These are phyloP conservation scores for Menura novaehollandiae DNA, from an alignment of 2,113 vertebrate genomes.

Conservation along the genomic window DNA sequence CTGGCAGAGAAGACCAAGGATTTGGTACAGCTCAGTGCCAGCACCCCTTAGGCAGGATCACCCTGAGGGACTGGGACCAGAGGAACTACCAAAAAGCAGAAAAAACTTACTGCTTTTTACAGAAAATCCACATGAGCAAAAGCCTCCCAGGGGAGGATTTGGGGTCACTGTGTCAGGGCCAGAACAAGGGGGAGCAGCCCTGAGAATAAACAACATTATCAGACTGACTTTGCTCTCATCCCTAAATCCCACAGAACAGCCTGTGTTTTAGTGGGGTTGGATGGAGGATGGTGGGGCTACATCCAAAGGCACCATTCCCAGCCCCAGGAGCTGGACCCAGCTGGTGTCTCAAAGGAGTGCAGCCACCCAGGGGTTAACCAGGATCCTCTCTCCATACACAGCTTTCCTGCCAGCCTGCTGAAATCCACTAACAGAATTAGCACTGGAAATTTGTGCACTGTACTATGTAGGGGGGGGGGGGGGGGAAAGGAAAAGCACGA, in stretches of 20 bases:
- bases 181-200: not conserved
- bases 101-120: not conserved
- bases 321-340: not conserved
- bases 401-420: conserved; percentile 16
- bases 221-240: not conserved
- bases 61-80: not conserved
- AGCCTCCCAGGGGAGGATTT: not conserved
- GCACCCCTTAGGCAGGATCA: not conserved
- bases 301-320: not conserved
- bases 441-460: conserved; percentile 34
- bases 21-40: not conserved
- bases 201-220: not conserved
- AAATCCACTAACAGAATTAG: conserved; percentile 45
- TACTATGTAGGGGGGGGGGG: not conserved
- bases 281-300: not conserved
- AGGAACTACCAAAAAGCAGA: not conserved
- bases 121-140: not conserved
- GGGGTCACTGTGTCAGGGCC: accelerated
- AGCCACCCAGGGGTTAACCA: not conserved
- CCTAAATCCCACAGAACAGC: not conserved
- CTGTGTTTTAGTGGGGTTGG: not conserved
- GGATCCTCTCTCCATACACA: not conserved
- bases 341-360: not conserved
- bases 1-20: not conserved
- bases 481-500: not conserved